Percentiles rank a stretch among this genome's conserved stretches.
phyloP scores from a whole-genome alignment of 2,113 vertebrate genomes.

The Microcebus tavaratra region DNA sequence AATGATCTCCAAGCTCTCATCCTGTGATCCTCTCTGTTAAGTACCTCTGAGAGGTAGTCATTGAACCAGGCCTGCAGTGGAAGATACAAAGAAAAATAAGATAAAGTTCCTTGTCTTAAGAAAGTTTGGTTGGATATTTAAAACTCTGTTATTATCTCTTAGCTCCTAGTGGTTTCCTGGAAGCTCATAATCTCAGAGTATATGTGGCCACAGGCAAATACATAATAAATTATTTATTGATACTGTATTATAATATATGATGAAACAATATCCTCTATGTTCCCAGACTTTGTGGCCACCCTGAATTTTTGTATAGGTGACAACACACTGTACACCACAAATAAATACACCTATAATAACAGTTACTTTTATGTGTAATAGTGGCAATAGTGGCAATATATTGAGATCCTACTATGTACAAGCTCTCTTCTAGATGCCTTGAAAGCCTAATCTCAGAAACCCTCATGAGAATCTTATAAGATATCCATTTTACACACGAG shows the following conservation, averaged over 20 bases:
- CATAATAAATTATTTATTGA: conserved; percentile 6
- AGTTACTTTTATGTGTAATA: neutral
- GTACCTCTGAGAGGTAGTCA: neutral
- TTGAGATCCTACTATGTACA: neutral
- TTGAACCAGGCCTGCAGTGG: neutral
- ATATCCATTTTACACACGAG: neutral
- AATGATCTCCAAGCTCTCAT: neutral
- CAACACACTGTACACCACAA: neutral
- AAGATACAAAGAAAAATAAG: neutral
- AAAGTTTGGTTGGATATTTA: neutral
- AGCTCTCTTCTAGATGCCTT: neutral
- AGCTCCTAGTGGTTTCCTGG: neutral
- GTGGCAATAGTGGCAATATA: neutral
- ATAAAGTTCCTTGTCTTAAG: neutral
- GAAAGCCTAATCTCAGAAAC: neutral
- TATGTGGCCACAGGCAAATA: neutral
- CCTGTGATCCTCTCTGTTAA: neutral
- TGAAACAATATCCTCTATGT: neutral
- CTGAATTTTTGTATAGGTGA: conserved; percentile 20
- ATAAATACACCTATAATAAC: neutral
- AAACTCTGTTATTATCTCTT: neutral
- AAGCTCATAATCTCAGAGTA: neutral
- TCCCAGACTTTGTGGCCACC: neutral
- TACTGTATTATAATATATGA: neutral
- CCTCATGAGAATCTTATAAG: neutral